Evolutionary conservation across 2,797 vertebrate species (phyloP), one percentile per base, ranked within the genome.

Genomic region (Oryzias dopingdopingensis): DNA sequence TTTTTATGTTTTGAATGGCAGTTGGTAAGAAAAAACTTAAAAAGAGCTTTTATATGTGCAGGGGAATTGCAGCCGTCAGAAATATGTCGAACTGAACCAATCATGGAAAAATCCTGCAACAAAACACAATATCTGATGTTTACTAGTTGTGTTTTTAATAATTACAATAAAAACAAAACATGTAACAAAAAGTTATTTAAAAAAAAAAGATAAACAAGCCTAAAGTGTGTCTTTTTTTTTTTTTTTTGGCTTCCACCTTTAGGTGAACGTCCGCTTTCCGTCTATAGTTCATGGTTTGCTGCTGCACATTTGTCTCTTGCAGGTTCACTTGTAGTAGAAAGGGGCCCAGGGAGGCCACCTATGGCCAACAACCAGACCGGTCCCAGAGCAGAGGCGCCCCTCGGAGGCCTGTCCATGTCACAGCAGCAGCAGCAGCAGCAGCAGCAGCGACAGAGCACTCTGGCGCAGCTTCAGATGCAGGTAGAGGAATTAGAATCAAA

Each of bases 391-490:
- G 92, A 92, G 4, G 84, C 59, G 1, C 72, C 86, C 4, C 8
- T 77, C 2, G 77, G 65, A 29, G 61, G 60, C 2, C 76, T 86
- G 14, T 74, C 84, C 0, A 45, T 71, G 2, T 52, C 89, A 10
- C 82, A 88, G 24, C 90, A 91, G 75, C 91, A 32, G 29, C 29
- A 32, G 29, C 29, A 32, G 29, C 29, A 32, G 29, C 29, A 32
- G 24, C 32, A 92, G 75, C 91, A 92, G 75, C 86, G 91, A 8
- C 91, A 91, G 77, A 91, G 87, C 68, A 92, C 92, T 0, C 81
- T 93, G 52, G 92, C 91, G 32, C 92, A 93, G 83, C 91, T 93
- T 6, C 92, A 93, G 80, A 88, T 92, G 91, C 92, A 93, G 86
- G 92, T 93, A 73, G 64, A 40, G 22, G 7, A 4, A 42, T 23